Evolutionary conservation across 2,113 vertebrate species (phyloP), one percentile per base, ranked within the genome.

Genomic region (Cathartes aura): DNA sequence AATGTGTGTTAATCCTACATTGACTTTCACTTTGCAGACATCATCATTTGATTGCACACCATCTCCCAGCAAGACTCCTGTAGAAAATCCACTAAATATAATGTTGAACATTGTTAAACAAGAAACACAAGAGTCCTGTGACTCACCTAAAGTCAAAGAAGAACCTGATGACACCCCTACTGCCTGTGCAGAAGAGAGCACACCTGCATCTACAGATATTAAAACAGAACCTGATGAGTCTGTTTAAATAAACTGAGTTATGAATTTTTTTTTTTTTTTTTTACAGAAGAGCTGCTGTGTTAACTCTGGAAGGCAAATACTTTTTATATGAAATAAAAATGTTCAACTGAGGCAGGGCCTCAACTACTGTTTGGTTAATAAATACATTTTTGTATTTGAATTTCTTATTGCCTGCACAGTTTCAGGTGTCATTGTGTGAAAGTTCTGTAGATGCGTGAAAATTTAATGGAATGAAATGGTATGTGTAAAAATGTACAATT

Each of bases 381-480:
- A 99, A 99, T 99, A 99, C 99, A 99, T 99, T 99, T 99, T 99
- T 98, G 99, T 99, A 99, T 99, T 99, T 99, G 98, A 97, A 98
- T 98, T 98, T 98, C 97, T 98, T 99, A 98, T 88, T 98, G 97
- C 98, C 98, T 99, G 98, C 98, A 98, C 97, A 97, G 98, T 99
- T 98, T 99, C 98, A 99, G 99, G 98, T 99, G 98, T 98, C 98
- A 98, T 98, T 98, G 98, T 99, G 98, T 99, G 98, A 98, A 98
- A 98, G 97, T 98, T 98, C 98, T 98, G 97, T 98, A 98, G 97
- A 98, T 98, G 98, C 92, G 98, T 98, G 98, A 98, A 98, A 98
- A 98, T 98, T 97, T 96, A 98, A 98, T 93, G 95, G 97, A 98
- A 98, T 98, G 97, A 98, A 98, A 98, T 66, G 98, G 98, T 98